Conservation (phyloP, 2,797 vertebrate genomes). For the Anguilla pacifica region DNA sequence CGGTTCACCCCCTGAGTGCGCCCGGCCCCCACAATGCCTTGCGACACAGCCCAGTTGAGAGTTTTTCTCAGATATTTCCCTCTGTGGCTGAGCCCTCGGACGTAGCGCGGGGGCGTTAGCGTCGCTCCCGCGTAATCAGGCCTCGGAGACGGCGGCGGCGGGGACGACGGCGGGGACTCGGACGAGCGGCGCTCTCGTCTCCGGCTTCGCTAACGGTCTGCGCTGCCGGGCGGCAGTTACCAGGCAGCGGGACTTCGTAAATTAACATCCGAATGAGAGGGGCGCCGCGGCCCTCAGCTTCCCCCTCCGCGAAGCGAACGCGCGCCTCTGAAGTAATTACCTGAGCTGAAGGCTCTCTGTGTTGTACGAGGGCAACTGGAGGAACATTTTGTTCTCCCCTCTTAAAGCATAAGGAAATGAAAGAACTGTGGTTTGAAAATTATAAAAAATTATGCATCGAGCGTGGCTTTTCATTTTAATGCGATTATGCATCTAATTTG, state of each 20-base stretch:
- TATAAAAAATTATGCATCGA: background rate
- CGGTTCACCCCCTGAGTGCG: background rate
- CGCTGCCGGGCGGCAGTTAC: background rate
- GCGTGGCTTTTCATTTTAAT: background rate
- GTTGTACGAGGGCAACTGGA: background rate
- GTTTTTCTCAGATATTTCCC: background rate
- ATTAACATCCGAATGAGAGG: constrained; percentile 1
- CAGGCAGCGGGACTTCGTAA: background rate
- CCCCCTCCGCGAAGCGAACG: background rate
- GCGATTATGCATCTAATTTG: too few species aligned
- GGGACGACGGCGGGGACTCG: background rate
- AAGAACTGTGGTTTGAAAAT: too few species aligned
- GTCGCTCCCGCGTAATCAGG: background rate
- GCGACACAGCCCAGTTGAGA: background rate
- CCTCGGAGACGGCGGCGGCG: background rate
- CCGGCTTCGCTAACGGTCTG: background rate
- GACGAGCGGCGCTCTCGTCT: background rate
- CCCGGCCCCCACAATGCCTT: background rate
- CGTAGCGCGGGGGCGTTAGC: background rate
- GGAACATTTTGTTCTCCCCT: background rate
- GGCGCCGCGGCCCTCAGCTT: background rate
- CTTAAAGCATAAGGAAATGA: background rate
- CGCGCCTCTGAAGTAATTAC: background rate
- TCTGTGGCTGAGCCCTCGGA: background rate
- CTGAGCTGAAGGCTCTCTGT: background rate